These are phyloP conservation scores for Urocyon cinereoargenteus DNA, from an alignment of 2,797 vertebrate genomes.

Conservation along the genomic window DNA sequence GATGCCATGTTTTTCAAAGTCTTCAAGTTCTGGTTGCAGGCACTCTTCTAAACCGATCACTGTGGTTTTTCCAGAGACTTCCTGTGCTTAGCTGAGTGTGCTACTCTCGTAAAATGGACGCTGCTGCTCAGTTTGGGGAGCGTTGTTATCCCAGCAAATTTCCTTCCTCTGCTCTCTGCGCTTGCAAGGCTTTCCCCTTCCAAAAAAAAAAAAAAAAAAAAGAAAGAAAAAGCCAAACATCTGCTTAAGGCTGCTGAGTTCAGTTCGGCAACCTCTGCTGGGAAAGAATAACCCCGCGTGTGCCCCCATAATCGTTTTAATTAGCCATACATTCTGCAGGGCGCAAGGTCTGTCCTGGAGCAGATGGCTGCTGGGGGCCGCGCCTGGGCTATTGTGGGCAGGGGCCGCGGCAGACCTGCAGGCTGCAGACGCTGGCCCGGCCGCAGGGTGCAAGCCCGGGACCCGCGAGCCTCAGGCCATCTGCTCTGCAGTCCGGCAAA, in stretches of 20 bases:
- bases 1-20: not conserved
- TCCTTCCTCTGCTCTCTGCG: slow-evolving; percentile 24
- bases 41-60: not conserved
- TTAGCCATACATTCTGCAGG: slow-evolving; percentile 83
- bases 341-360: slow-evolving; percentile 82
- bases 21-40: not conserved
- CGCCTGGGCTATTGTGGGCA: slow-evolving; percentile 74
- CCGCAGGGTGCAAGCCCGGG: slow-evolving; percentile 32
- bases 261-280: slow-evolving; percentile 8
- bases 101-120: not conserved
- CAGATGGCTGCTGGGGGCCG: slow-evolving; percentile 87
- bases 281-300: not conserved
- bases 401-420: not conserved
- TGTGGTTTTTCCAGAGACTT: not conserved
- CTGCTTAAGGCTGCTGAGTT: not conserved
- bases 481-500: slow-evolving; percentile 83
- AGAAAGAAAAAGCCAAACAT: not conserved
- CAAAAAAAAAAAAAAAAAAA: not conserved
- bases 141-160: slow-evolving; percentile 45
- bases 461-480: slow-evolving; percentile 83
- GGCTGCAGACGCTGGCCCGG: slow-evolving; percentile 84
- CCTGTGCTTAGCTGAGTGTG: not conserved
- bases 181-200: slow-evolving; percentile 31
- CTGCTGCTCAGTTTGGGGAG: not conserved
- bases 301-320: slow-evolving; percentile 81